Percentiles rank a stretch among this genome's conserved stretches.
Conservation (phyloP, 2,797 vertebrate genomes). For the Pteronotus mesoamericanus region DNA sequence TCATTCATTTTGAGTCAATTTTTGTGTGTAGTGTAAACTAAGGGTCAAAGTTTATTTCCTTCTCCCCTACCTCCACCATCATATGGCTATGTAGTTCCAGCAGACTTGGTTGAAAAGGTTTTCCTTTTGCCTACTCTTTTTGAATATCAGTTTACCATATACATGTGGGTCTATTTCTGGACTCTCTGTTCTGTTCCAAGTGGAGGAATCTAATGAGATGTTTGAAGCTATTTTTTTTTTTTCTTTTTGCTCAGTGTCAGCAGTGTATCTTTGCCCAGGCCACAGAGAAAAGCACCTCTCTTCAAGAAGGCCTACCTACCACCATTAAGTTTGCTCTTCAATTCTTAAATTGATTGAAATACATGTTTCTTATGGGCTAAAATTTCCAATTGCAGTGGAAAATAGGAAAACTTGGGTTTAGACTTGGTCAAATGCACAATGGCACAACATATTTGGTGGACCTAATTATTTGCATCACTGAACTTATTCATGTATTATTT, state of each 20-base stretch:
- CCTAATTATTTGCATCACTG: neutral
- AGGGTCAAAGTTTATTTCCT: neutral
- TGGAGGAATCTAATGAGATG: neutral
- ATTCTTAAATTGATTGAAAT: conserved; percentile 22
- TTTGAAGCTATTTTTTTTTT: neutral
- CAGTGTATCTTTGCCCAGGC: neutral
- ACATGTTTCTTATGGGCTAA: neutral
- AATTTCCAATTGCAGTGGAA: neutral
- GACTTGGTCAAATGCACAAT: neutral
- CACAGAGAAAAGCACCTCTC: neutral
- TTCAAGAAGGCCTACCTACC: neutral
- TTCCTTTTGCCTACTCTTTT: neutral
- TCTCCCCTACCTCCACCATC: neutral
- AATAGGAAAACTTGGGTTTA: neutral
- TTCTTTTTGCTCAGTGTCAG: neutral
- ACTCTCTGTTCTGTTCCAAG: neutral
- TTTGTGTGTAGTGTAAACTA: neutral
- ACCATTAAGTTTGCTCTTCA: neutral
- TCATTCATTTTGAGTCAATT: neutral
- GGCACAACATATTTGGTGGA: neutral
- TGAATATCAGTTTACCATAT: neutral
- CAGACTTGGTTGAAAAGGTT: conserved; percentile 10
- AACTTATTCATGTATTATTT: conserved; percentile 15
- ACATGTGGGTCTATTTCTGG: neutral
- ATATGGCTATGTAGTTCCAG: neutral